Evolutionary conservation across 2,113 vertebrate species (phyloP).

Genomic region (Tylochromis polylepis): DNA sequence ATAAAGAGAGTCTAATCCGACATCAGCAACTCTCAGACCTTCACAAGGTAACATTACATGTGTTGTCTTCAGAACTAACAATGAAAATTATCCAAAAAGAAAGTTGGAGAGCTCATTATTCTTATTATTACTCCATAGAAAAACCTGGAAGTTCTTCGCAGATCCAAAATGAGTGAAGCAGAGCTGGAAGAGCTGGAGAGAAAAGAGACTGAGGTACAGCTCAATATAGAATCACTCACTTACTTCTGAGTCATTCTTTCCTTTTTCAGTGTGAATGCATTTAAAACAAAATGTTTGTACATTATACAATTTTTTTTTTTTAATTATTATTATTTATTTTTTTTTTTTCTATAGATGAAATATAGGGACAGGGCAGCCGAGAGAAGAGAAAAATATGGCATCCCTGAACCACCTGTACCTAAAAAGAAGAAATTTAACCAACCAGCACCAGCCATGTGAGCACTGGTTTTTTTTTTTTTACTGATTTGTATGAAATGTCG

Average conservation of each 20-base stretch:
- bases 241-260: not conserved
- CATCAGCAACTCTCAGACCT: slow-evolving; percentile 97
- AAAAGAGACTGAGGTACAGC: slow-evolving; percentile 88
- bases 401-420: slow-evolving; percentile 91
- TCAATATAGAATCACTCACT: not conserved
- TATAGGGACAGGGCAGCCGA: slow-evolving; percentile 97
- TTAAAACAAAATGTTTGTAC: not conserved
- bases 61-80: not conserved
- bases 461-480: not conserved
- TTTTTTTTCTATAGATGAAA: slow-evolving; percentile 78
- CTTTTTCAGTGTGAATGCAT: not conserved
- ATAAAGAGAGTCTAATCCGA: slow-evolving; percentile 86
- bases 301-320: not conserved
- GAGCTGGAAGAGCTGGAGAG: slow-evolving; percentile 94
- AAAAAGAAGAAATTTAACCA: slow-evolving; percentile 95
- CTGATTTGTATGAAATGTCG: not conserved
- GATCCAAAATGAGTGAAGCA: slow-evolving; percentile 85
- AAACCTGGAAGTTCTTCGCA: slow-evolving; percentile 92
- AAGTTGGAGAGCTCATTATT: not conserved
- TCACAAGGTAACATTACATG: slow-evolving; percentile 82
- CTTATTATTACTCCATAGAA: slow-evolving; percentile 82
- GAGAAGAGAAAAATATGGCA: slow-evolving; percentile 94
- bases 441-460: slow-evolving; percentile 83
- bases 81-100: not conserved
- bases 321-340: not conserved